Evolutionary conservation across 2,888 invertebrate species (phyloP), one percentile per base, ranked within the genome.

Genomic region (Glaucopsyche alexis): DNA sequence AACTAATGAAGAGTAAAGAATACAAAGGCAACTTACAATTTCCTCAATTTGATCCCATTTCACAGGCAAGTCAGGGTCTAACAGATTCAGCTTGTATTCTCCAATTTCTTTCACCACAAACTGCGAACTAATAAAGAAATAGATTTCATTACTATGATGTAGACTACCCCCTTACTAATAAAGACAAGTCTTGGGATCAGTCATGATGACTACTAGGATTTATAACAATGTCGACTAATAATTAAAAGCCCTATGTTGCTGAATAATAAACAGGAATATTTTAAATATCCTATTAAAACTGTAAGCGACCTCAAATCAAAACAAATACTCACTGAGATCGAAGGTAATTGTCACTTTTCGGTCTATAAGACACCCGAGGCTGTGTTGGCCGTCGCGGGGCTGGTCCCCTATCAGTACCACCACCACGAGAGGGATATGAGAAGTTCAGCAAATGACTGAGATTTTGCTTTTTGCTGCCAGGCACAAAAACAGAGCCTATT

Each of bases 391-490:
- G 87, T 52, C 86, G 84, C 16, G 83, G 83, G 77, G 82, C 87
- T 50, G 82, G 81, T 74, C 85, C 87, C 78, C 87, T 86, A 75
- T 83, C 84, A 66, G 78, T 79, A 71, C 80, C 80, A 70, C 94
- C 95, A 71, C 94, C 95, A 71, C 96, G 94, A 69, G 96, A 94
- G 77, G 95, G 95, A 87, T 96, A 97, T 87, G 96, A 96, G 91
- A 98, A 98, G 93, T 98, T 98, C 82, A 98, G 95, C 95, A 98
- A 95, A 94, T 98, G 97, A 91, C 97, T 98, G 93, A 97, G 94
- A 93, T 97, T 98, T 93, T 96, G 97, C 94, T 98, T 98, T 90
- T 97, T 98, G 90, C 96, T 96, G 93, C 97, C 97, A 88, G 95
- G 95, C 86, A 94, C 93, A 94, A 96, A 95, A 82, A 97, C 95